Evolutionary conservation across 1,140 invertebrate genomes (phyloP), one percentile per base, ranked within the genome.

Genomic region (Idris sp.): DNA sequence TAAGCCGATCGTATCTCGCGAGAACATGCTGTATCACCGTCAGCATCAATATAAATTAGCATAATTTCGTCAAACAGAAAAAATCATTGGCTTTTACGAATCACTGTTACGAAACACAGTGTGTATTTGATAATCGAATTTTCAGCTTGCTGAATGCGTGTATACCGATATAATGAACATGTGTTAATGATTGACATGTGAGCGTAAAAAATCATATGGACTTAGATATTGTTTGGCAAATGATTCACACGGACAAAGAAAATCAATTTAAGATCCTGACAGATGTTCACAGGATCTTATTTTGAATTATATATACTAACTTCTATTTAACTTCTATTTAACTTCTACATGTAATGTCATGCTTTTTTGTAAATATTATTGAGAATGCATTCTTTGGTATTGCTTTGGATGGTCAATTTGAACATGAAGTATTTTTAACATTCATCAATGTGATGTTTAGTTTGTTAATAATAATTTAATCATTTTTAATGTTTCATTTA

Each of bases 181-280:
- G 14, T 40, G 48, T 6, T 80, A 80, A 43, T 83, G 82, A 84
- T 83, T 83, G 82, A 83, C 82, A 75, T 77, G 67, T 65, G 69
- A 54, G 79, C 31, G 41, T 1, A 43, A 59, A 26, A 33, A 38
- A 49, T 58, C 64, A 73, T 26, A 40, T 61, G 58, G 51, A 48
- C 53, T 64, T 48, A 46, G 54, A 61, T 54, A 61, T 58, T 56
- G 31, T 53, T 53, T 48, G 54, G 14, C 18, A 36, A n/a, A 30
- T 40, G 33, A 51, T 28, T 56, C 51, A 43, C 5, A n/a, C 25
- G 43, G 43, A 56, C 16, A 10, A 28, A 43, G 19, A 14, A 41
- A 56, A 62, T 49, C 26, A 10, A 54, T 11, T 53, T 15, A 31
- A 61, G 11, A 10, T 25, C 8, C n/a, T 33, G 38, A 38, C 16